phyloP scores from a whole-genome alignment of 2,113 vertebrate genomes.

The Chitala chitala region DNA sequence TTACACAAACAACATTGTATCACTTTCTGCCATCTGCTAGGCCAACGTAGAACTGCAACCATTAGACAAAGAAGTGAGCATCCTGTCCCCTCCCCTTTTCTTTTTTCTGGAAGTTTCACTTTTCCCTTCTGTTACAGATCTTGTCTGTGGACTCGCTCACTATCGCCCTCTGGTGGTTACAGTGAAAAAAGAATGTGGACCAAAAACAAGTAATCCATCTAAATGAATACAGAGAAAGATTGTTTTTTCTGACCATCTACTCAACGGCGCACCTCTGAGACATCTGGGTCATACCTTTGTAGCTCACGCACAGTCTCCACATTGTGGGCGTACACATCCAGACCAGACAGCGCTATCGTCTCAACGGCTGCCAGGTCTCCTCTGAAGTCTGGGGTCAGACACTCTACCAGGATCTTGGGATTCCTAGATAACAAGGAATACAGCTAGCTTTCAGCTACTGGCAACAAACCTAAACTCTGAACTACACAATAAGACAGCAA shows the following conservation, averaged over 20 bases:
- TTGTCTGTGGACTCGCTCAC: neutral
- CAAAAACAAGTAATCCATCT: neutral
- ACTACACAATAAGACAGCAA: too few relatives aligned
- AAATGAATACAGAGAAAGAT: too few relatives aligned
- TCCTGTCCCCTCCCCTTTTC: neutral
- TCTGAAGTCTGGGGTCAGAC: conserved; percentile 92
- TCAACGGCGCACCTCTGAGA: neutral
- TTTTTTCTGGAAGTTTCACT: conserved; percentile 23
- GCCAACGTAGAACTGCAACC: neutral
- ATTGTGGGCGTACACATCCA: conserved; percentile 95
- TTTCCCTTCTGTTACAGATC: neutral
- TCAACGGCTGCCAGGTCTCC: conserved; percentile 81
- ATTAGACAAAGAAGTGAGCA: conserved; percentile 6
- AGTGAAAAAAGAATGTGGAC: neutral
- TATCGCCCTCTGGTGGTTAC: conserved; percentile 21
- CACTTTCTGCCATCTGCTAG: conserved; percentile 43
- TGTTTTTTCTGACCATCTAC: too few relatives aligned
- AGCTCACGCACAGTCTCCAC: conserved; percentile 88
- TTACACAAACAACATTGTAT: neutral
- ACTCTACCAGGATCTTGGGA: conserved; percentile 81
- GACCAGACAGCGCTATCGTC: conserved; percentile 76
- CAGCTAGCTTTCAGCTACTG: too few relatives aligned
- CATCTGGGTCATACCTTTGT: conserved; percentile 67
- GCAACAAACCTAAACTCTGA: too few relatives aligned
- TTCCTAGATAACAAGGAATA: conserved; percentile 61